phyloP scores from a whole-genome alignment of 2,113 vertebrate species.

The Myotis yumanensis region DNA sequence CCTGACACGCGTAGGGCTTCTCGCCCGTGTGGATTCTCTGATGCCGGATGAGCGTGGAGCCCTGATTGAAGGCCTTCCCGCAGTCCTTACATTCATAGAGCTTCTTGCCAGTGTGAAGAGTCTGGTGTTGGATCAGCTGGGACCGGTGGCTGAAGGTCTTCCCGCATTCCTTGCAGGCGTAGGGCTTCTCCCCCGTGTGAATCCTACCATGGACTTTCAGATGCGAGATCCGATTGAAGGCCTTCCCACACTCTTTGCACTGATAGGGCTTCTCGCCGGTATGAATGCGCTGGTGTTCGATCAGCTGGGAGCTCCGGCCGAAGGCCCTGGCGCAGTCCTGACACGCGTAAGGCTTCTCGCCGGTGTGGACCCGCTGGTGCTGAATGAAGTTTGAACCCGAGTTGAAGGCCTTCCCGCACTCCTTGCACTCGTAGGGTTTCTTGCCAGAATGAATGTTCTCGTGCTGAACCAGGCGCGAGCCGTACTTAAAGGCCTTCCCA shows the following conservation, averaged over 20 bases:
- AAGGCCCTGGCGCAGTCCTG: conserved; percentile 67
- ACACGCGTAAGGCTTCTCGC: conserved; percentile 64
- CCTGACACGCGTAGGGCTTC: conserved; percentile 63
- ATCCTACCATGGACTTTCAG: conserved; percentile 66
- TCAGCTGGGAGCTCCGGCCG: conserved; percentile 64
- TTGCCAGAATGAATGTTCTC: conserved; percentile 71
- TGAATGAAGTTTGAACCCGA: conserved; percentile 72
- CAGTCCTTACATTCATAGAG: conserved; percentile 66
- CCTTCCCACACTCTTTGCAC: conserved; percentile 66
- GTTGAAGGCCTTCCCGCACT: conserved; percentile 73
- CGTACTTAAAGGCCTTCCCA: conserved; percentile 71
- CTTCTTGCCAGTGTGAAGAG: conserved; percentile 71
- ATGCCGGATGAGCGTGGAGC: conserved; percentile 70
- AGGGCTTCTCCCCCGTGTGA: conserved; percentile 75
- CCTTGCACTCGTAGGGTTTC: conserved; percentile 67
- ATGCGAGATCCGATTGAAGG: conserved; percentile 69
- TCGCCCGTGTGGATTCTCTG: conserved; percentile 65
- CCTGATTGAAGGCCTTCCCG: conserved; percentile 72
- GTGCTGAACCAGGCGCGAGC: conserved; percentile 62
- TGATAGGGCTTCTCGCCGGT: conserved; percentile 72
- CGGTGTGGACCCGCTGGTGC: conserved; percentile 71
- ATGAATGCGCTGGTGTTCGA: conserved; percentile 66
- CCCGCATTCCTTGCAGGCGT: conserved; percentile 63
- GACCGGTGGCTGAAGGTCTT: conserved; percentile 67
- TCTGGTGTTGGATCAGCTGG: conserved; percentile 65